phyloP scores from a whole-genome alignment of 2,797 vertebrate genomes.

The Chiloscyllium punctatum region DNA sequence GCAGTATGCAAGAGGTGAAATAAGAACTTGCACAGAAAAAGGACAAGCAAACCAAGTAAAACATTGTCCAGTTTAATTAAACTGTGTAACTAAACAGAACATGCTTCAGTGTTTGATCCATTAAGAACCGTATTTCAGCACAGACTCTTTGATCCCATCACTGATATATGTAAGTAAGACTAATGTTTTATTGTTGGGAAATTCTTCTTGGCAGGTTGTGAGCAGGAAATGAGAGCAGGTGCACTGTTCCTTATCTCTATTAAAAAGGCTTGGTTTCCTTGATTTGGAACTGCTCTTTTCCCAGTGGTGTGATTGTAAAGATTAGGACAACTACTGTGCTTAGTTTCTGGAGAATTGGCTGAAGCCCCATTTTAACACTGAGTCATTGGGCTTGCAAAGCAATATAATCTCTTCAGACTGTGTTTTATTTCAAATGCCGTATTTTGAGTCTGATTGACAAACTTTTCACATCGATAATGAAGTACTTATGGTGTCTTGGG shows the following conservation, averaged over 20 bases:
- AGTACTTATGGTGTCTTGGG: not conserved
- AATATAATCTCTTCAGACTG: slow-evolving; percentile 14
- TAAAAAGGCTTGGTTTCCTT: slow-evolving; percentile 30
- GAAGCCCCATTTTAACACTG: no score
- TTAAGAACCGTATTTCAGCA: not conserved
- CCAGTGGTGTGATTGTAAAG: not conserved
- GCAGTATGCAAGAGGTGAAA: not conserved
- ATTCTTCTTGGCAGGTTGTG: not conserved
- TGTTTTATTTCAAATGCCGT: not conserved
- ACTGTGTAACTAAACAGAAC: not conserved
- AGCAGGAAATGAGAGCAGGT: slow-evolving; percentile 1
- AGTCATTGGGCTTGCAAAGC: not conserved
- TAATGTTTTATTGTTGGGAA: not conserved
- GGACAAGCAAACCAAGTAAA: not conserved
- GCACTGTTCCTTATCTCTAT: slow-evolving; percentile 11
- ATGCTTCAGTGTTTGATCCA: not conserved
- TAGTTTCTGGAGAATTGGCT: not conserved
- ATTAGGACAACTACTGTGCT: slow-evolving; percentile 19
- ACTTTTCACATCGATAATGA: not conserved
- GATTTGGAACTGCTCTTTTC: not conserved
- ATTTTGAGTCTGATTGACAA: not conserved
- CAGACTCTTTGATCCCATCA: not conserved
- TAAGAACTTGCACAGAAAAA: not conserved
- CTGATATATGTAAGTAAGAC: not conserved
- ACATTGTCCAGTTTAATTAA: not conserved